phyloP scores from a whole-genome alignment of 2,888 invertebrate genomes.

The Campoplex nolae region DNA sequence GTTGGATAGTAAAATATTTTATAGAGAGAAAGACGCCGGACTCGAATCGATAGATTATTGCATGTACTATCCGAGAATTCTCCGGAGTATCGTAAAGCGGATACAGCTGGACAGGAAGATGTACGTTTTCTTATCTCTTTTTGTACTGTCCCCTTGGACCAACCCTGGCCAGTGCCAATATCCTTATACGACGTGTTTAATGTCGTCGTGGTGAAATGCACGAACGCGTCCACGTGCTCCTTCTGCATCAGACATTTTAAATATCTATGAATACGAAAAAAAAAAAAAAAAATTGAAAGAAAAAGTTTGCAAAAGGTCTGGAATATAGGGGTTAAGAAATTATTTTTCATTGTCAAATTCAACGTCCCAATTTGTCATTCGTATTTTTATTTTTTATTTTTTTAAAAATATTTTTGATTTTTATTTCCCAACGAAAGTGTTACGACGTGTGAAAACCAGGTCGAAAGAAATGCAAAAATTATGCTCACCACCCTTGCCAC shows the following conservation, averaged over 20 bases:
- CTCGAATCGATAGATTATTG: constrained; percentile 73
- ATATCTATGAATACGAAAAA: constrained; percentile 20
- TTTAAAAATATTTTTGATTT: background rate
- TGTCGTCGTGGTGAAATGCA: constrained; percentile 58
- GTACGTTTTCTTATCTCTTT: constrained; percentile 66
- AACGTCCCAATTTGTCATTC: background rate
- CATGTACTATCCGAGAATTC: constrained; percentile 68
- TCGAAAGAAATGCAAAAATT: background rate
- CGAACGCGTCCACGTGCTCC: constrained; percentile 49
- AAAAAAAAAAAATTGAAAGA: constrained; percentile 8
- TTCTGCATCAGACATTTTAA: constrained; percentile 41
- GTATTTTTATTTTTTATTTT: background rate
- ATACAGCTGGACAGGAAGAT: constrained; percentile 71
- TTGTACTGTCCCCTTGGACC: constrained; percentile 44
- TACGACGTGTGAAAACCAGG: background rate
- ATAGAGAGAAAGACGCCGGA: constrained; percentile 64
- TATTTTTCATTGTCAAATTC: background rate
- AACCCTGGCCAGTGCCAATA: constrained; percentile 60
- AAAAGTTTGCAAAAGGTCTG: background rate
- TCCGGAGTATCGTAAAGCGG: constrained; percentile 72
- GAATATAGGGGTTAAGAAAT: background rate
- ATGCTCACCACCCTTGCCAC: background rate
- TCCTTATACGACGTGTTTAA: constrained; percentile 71
- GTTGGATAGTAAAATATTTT: constrained; percentile 69
- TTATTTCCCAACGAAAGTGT: background rate